Evolutionary conservation across 1,140 invertebrate species (phyloP).

Genomic region (Philotrypesis tridentata): DNA sequence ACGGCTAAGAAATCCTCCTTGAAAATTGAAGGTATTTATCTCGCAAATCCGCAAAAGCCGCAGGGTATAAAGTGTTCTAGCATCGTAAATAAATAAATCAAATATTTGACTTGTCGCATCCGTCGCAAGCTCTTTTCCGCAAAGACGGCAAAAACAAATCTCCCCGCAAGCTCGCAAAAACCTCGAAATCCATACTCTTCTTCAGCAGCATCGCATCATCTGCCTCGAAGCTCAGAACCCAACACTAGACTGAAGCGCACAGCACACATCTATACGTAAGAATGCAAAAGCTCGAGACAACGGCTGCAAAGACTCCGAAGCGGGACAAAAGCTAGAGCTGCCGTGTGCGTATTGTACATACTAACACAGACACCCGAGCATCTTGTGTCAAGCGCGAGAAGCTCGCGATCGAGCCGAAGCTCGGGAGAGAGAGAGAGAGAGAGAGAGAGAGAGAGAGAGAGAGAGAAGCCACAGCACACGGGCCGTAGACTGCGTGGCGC

Average conservation of each 20-base stretch:
- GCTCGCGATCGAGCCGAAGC: background rate
- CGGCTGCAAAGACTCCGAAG: background rate
- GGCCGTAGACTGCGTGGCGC: slow-evolving; percentile 55
- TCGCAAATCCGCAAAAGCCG: background rate
- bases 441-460: slow-evolving; percentile 22
- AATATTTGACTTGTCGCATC: background rate
- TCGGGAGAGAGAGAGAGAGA: slow-evolving; percentile 15
- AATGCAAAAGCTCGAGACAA: background rate
- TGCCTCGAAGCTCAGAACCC: no score
- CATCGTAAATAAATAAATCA: background rate
- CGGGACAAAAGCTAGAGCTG: background rate
- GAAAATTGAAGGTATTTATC: no score
- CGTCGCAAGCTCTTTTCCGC: background rate
- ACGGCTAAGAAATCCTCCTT: no score
- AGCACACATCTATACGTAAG: background rate
- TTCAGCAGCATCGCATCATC: background rate
- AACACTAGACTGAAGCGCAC: no score
- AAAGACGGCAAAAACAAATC: background rate
- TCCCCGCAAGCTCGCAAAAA: background rate
- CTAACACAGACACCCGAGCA: background rate
- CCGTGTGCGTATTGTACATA: background rate
- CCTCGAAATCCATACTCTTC: background rate
- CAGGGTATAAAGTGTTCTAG: background rate
- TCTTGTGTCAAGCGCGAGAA: background rate
- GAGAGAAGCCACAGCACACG: background rate